A percentile compares a stretch with the other conserved stretches of the same genome.
phyloP scores from a whole-genome alignment of 2,888 invertebrate species.

The Acanthopleura granulata region DNA sequence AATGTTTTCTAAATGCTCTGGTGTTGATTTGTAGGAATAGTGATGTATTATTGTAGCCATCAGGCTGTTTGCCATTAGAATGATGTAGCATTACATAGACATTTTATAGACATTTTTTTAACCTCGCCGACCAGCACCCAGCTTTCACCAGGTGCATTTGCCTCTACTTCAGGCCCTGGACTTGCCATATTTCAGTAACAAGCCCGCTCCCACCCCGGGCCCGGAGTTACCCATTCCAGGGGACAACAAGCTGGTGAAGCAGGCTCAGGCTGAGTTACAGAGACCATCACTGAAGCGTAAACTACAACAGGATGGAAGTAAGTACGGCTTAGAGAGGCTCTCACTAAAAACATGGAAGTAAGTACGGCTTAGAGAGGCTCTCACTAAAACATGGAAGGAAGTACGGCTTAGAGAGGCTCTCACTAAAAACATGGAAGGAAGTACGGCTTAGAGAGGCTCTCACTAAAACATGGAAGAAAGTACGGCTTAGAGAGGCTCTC shows the following conservation, averaged over 20 bases:
- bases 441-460: no score
- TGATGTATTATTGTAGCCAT: no score
- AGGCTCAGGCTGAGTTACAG: constrained; percentile 74
- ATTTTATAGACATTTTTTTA: no score
- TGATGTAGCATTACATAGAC: no score
- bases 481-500: background rate
- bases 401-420: background rate
- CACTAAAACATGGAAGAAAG: constrained; percentile 22
- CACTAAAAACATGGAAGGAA: no score
- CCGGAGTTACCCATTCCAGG: constrained; percentile 84
- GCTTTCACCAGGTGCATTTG: no score
- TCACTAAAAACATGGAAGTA: no score
- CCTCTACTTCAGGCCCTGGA: constrained; percentile 76
- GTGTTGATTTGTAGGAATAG: no score
- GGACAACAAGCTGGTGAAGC: constrained; percentile 68
- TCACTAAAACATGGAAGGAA: constrained; percentile 21
- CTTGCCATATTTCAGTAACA: constrained; percentile 92
- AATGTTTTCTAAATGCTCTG: no score
- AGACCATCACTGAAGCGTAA: constrained; percentile 82
- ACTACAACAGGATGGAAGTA: constrained; percentile 65
- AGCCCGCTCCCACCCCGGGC: constrained; percentile 88
- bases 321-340: background rate
- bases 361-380: no score
- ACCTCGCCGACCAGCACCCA: no score
- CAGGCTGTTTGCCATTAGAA: no score